Conservation (phyloP, 2,888 invertebrate species). For the Archips crataeganus region DNA sequence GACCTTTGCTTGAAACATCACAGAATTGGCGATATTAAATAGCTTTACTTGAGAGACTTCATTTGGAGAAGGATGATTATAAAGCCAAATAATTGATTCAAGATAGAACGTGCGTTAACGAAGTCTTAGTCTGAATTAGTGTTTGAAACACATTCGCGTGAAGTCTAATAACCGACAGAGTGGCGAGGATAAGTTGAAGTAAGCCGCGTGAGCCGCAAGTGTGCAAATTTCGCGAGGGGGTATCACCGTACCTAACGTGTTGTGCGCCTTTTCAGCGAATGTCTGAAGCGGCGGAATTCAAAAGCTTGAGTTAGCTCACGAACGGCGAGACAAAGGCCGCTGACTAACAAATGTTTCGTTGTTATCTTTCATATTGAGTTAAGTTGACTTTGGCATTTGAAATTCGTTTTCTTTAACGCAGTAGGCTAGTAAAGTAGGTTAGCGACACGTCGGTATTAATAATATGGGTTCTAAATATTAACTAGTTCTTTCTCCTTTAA, state of each 20-base stretch:
- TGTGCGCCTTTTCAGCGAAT: conserved; percentile 63
- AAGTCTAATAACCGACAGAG: conserved; percentile 52
- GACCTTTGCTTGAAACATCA: background rate
- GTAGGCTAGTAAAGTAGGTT: conserved; percentile 28
- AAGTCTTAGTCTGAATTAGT: conserved; percentile 46
- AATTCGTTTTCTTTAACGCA: conserved; percentile 32
- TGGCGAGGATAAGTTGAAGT: conserved; percentile 50
- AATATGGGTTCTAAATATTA: conserved; percentile 22
- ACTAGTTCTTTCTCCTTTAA: background rate
- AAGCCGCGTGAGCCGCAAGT: conserved; percentile 58
- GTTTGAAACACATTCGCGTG: conserved; percentile 49
- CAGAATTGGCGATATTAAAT: conserved; percentile 10
- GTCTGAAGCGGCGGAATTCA: conserved; percentile 60
- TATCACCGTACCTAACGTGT: conserved; percentile 46
- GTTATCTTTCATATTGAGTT: conserved; percentile 45
- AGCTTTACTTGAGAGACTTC: conserved; percentile 8
- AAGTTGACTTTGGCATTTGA: conserved; percentile 42
- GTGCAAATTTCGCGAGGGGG: conserved; percentile 60
- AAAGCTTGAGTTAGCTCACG: conserved; percentile 63
- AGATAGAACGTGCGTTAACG: conserved; percentile 42
- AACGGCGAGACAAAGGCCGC: conserved; percentile 49
- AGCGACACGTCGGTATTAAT: conserved; percentile 23
- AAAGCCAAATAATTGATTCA: conserved; percentile 8
- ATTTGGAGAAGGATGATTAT: conserved; percentile 23
- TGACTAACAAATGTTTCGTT: conserved; percentile 57